phyloP scores from a whole-genome alignment of 2,113 vertebrate species.

The Murina feae region DNA sequence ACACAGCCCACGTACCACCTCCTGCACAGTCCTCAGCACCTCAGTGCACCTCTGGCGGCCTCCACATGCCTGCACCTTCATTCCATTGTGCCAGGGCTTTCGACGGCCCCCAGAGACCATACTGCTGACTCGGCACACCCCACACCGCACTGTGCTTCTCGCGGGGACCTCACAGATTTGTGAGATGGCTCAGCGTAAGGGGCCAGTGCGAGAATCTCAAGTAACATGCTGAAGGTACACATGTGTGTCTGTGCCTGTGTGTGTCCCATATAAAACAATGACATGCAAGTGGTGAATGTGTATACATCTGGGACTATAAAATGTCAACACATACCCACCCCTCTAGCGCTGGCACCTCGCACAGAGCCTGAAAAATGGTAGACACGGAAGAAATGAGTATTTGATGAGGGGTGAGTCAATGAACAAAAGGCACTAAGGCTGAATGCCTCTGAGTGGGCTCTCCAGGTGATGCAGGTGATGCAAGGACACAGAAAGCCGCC shows the following conservation, averaged over 20 bases:
- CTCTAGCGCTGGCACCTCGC: not conserved
- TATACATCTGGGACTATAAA: not conserved
- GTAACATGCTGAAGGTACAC: not conserved
- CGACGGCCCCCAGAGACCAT: too few species aligned
- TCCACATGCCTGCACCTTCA: too few species aligned
- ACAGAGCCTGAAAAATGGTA: not conserved
- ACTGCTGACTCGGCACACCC: too few species aligned
- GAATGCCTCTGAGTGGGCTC: not conserved
- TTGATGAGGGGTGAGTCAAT: not conserved
- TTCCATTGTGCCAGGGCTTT: too few species aligned
- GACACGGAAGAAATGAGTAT: not conserved
- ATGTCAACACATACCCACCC: too few species aligned
- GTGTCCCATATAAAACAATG: not conserved
- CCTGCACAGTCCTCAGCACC: too few species aligned
- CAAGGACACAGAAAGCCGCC: not conserved
- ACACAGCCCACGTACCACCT: too few species aligned
- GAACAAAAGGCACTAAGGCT: not conserved
- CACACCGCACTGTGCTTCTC: not conserved
- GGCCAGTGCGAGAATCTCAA: not conserved
- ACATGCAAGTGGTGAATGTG: not conserved
- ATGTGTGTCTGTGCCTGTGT: not conserved
- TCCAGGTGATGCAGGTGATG: not conserved
- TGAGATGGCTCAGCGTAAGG: not conserved
- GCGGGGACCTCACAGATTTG: not conserved
- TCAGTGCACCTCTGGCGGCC: too few species aligned